phyloP scores from a whole-genome alignment of 2,797 vertebrate genomes.

The Melanotaenia boesemani region DNA sequence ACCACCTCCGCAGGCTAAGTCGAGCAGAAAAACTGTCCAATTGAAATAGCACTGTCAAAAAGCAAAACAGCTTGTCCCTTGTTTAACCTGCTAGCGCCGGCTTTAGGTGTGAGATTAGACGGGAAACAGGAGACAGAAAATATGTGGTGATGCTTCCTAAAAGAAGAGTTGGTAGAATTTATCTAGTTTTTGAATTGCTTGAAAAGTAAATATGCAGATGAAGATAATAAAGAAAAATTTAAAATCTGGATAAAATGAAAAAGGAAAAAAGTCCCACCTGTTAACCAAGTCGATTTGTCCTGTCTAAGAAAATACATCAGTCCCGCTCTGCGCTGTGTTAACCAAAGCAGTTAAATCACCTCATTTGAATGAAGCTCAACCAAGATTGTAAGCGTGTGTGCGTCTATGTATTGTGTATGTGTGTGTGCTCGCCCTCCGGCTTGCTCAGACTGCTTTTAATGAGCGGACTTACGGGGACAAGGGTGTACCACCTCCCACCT shows the following conservation, averaged over 20 bases:
- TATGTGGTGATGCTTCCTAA: slow-evolving; percentile 14
- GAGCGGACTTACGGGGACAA: slow-evolving; percentile 85
- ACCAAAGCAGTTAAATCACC: slow-evolving; percentile 83
- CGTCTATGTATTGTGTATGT: slow-evolving; percentile 47
- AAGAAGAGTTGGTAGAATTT: slow-evolving; percentile 1
- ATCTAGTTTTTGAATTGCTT: neutral
- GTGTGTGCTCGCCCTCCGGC: slow-evolving; percentile 72
- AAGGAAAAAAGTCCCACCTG: slow-evolving; percentile 81
- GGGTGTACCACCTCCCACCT: slow-evolving; percentile 82
- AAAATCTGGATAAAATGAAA: neutral
- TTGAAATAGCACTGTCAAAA: slow-evolving; percentile 68
- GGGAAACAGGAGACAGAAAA: slow-evolving; percentile 16
- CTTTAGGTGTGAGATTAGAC: slow-evolving; percentile 55
- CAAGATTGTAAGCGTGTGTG: slow-evolving; percentile 66
- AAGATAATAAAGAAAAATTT: slow-evolving; percentile 8
- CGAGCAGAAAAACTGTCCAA: slow-evolving; percentile 73
- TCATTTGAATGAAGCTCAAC: slow-evolving; percentile 85
- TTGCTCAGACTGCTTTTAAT: slow-evolving; percentile 85
- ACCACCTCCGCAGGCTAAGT: slow-evolving; percentile 80
- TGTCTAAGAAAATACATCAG: slow-evolving; percentile 82
- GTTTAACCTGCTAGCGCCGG: slow-evolving; percentile 57
- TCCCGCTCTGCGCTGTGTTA: slow-evolving; percentile 76
- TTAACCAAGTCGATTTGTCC: slow-evolving; percentile 80
- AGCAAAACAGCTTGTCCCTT: slow-evolving; percentile 61
- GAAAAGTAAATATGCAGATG: slow-evolving; percentile 13